A percentile compares a stretch with the other conserved stretches of the same genome.
Conservation (phyloP, 2,113 vertebrate species). For the Sula dactylatra region DNA sequence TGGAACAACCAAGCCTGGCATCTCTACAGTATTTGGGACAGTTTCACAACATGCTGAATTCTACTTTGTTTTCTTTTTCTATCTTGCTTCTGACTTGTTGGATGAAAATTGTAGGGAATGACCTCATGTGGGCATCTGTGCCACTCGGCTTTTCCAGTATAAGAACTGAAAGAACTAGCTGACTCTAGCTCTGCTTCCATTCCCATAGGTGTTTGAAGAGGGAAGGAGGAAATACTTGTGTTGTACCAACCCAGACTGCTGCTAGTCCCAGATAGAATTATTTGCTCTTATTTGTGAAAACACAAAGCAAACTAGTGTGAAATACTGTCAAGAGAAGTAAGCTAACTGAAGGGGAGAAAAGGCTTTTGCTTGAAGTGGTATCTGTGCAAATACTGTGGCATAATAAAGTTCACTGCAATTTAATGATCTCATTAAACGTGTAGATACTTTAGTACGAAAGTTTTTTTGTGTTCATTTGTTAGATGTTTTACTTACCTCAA, state of each 20-base stretch:
- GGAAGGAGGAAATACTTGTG: not conserved
- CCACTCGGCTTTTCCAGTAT: not conserved
- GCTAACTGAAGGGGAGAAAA: not conserved
- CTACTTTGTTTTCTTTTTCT: not conserved
- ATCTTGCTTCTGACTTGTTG: not conserved
- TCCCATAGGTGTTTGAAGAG: not conserved
- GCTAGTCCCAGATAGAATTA: not conserved
- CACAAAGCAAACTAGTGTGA: not conserved
- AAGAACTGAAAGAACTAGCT: not conserved
- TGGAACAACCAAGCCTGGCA: not conserved
- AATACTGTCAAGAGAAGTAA: not conserved
- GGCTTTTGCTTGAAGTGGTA: not conserved
- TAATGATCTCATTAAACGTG: slow-evolving; percentile 3
- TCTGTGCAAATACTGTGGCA: not conserved
- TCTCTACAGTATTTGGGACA: not conserved
- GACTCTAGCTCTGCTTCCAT: not conserved
- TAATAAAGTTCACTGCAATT: not conserved
- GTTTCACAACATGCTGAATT: not conserved
- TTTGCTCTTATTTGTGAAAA: not conserved
- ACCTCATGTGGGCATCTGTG: not conserved
- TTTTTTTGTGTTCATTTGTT: not conserved
- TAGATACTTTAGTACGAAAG: not conserved
- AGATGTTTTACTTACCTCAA: not conserved
- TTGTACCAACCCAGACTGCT: not conserved
- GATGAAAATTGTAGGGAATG: not conserved